These are phyloP conservation scores for Loris lydekkerianus DNA, from an alignment of 2,797 vertebrate genomes.

Conservation along the genomic window DNA sequence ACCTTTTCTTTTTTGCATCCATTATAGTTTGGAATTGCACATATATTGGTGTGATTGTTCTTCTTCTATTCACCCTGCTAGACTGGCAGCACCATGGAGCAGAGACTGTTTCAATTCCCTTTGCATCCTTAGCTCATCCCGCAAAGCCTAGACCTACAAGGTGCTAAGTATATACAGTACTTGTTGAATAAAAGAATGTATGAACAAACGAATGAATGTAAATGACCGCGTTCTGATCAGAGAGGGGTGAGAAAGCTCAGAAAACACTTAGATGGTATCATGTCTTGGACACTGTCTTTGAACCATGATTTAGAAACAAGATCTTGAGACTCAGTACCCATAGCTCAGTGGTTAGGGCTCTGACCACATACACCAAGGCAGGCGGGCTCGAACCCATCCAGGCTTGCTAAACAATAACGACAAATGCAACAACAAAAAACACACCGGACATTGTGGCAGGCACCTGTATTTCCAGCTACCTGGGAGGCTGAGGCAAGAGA, in stretches of 20 bases:
- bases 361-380: too few species aligned
- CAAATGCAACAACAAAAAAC: too few species aligned
- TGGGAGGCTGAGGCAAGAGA: too few species aligned
- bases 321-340: not conserved
- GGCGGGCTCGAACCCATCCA: too few species aligned
- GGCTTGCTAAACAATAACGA: too few species aligned
- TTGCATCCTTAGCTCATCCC: not conserved
- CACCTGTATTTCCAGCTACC: too few species aligned
- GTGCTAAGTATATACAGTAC: not conserved
- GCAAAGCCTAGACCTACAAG: not conserved
- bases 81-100: not conserved
- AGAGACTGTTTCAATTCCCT: not conserved
- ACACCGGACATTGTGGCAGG: too few species aligned
- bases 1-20: not conserved
- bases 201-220: constrained; percentile 6
- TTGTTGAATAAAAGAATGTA: not conserved
- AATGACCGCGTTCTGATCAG: not conserved
- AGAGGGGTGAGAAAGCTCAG: not conserved
- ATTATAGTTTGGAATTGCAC: not conserved
- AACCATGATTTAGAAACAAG: constrained; percentile 25
- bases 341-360: too few species aligned
- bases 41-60: not conserved
- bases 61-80: not conserved
- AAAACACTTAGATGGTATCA: not conserved
- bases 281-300: not conserved